Percentiles rank a stretch among this genome's conserved stretches.
Conservation (phyloP, 2,797 vertebrate genomes). For the Peromyscus eremicus region DNA sequence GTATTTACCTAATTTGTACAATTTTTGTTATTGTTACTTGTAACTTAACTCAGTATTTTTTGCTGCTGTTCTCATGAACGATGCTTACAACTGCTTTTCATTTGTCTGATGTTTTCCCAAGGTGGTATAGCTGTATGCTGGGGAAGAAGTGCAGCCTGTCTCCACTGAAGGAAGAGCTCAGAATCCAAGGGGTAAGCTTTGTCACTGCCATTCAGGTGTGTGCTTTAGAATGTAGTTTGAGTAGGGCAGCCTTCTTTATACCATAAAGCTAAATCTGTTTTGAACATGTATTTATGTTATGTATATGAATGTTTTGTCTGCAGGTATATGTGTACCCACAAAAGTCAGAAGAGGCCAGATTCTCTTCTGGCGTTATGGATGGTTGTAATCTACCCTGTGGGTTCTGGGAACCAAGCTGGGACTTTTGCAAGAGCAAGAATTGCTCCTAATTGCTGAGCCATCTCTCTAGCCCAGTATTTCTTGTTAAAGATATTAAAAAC, state of each 20-base stretch:
- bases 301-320: background rate
- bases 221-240: conserved; percentile 25
- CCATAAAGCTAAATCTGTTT: background rate
- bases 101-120: conserved; percentile 77
- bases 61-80: conserved; percentile 3
- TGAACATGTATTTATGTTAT: background rate
- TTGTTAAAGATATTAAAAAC: background rate
- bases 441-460: background rate
- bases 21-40: conserved; percentile 38
- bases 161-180: conserved; percentile 97
- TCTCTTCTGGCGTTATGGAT: background rate
- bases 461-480: background rate
- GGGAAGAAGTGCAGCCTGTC: conserved; percentile 99
- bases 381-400: background rate
- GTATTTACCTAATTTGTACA: conserved; percentile 52
- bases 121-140: conserved; percentile 99
- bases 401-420: background rate
- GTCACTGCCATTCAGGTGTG: fast-evolving
- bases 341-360: background rate
- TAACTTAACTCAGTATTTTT: conserved; percentile 50
- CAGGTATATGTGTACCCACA: no score
- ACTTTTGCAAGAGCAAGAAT: background rate
- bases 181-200: conserved; percentile 94
- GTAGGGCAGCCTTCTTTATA: conserved; percentile 22
- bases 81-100: background rate